Evolutionary conservation across 2,113 vertebrate genomes (phyloP), one percentile per base, ranked within the genome.

Genomic region (Sigmodon hispidus): DNA sequence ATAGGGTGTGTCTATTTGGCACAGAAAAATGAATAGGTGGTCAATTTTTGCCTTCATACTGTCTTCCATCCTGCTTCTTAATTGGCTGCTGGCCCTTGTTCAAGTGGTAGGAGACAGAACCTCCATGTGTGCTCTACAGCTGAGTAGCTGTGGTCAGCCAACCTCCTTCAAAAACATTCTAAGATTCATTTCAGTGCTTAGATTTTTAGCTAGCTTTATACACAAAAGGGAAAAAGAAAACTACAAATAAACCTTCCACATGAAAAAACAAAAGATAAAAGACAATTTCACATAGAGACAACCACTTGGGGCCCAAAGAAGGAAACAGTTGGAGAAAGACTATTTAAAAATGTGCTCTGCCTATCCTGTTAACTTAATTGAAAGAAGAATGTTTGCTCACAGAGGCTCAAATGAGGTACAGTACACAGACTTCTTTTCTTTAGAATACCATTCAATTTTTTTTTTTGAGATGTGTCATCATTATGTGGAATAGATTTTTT

Each of bases 211-310:
- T 92, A 80, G 87, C 88, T 95, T 96, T 85, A 57, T 94, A 95
- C 88, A 21, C 36, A 70, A 40, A 16, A n/a, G 72, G 77, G 55
- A 65, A 91, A 87, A 67, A 73, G 92, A 85, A 96, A 92, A 22
- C 81, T 92, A 55, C 67, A 86, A 91, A 86, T 94, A 96, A 92
- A 94, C 48, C 76, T 93, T 97, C 97, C 93, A 93, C 94, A 84
- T 94, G 94, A 81, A 88, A 94, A 65, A 92, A 89, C n/a, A 96
- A 96, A 92, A 50, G 93, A 97, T 97, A 84, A 97, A 97, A 98
- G 96, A 8, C n/a, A 83, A 40, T 93, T 94, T 96, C 93, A 95
- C 67, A 89, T 52, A 87, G 92, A 96, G 95, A 96, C 91, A 95
- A 72, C 77, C 92, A 94, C 92, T 59, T 89, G 93, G 55, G 76